Percentiles rank a stretch among this genome's conserved stretches.
These are phyloP conservation scores for Cryptocephalus primarius DNA, from an alignment of 2,888 invertebrate species.

Conservation along the genomic window DNA sequence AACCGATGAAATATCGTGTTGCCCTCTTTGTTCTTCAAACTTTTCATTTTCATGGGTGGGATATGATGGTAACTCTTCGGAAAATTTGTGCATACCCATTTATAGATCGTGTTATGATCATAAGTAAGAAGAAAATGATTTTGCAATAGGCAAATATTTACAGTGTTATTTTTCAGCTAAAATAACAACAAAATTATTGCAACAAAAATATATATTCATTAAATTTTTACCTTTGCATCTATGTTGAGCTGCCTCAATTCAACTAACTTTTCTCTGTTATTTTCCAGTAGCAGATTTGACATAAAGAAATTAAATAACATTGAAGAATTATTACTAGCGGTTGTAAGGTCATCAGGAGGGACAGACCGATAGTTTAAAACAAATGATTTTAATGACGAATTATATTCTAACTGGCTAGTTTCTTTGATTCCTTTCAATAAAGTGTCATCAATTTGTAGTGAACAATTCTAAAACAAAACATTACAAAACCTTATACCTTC, in stretches of 20 bases:
- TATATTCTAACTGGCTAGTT: constrained; percentile 58
- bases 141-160: constrained; percentile 56
- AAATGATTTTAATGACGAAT: constrained; percentile 41
- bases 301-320: constrained; percentile 53
- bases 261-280: constrained; percentile 46
- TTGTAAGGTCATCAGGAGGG: constrained; percentile 22
- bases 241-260: constrained; percentile 47
- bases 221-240: constrained; percentile 49
- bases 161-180: constrained; percentile 49
- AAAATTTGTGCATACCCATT: constrained; percentile 46
- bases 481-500: not conserved
- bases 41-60: not conserved
- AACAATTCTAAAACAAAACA: constrained; percentile 51
- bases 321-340: constrained; percentile 36
- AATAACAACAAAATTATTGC: constrained; percentile 14
- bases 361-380: constrained; percentile 26
- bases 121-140: constrained; percentile 61
- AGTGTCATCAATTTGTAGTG: constrained; percentile 58
- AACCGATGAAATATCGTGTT: constrained; percentile 35
- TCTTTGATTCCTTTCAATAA: constrained; percentile 58
- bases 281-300: constrained; percentile 51
- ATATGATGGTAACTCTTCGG: constrained; percentile 31
- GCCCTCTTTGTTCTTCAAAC: not conserved
- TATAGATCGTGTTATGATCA: constrained; percentile 49
- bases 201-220: not conserved